phyloP scores from a whole-genome alignment of 23 tunicate genomes.

The Trididemnum clinides region DNA sequence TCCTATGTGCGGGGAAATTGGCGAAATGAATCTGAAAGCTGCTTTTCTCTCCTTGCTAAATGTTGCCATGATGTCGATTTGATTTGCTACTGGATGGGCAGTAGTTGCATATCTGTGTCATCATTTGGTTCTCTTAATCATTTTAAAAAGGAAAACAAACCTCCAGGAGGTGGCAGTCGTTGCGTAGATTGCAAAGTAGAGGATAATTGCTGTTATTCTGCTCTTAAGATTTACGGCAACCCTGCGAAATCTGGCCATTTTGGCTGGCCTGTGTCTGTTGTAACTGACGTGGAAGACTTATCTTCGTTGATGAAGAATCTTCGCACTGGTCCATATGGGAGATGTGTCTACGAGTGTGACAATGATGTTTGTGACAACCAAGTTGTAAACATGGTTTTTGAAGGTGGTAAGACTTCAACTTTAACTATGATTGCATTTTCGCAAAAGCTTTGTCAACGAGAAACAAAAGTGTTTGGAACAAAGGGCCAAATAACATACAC shows the following conservation, averaged over 20 bases:
- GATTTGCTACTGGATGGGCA: slow-evolving; percentile 58
- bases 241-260: slow-evolving; percentile 43
- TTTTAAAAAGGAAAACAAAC: slow-evolving; percentile 67
- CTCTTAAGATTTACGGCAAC: slow-evolving; percentile 46
- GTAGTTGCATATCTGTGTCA: slow-evolving; percentile 36
- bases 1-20: slow-evolving; percentile 86
- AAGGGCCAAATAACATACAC: slow-evolving; percentile 58
- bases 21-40: slow-evolving; percentile 51
- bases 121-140: slow-evolving; percentile 78
- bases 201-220: slow-evolving; percentile 59
- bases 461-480: slow-evolving; percentile 65
- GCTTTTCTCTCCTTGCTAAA: slow-evolving; percentile 72
- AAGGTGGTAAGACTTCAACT: slow-evolving; percentile 66
- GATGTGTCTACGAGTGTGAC: slow-evolving; percentile 83
- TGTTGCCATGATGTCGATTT: slow-evolving; percentile 81
- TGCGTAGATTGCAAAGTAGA: slow-evolving; percentile 63
- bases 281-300: slow-evolving; percentile 71
- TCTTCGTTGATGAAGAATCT: slow-evolving; percentile 42
- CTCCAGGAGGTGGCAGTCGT: slow-evolving; percentile 35
- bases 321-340: slow-evolving; percentile 76
- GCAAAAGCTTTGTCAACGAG: slow-evolving; percentile 45
- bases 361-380: slow-evolving; percentile 89
- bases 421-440: slow-evolving; percentile 76
- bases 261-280: slow-evolving; percentile 48
- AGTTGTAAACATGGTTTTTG: slow-evolving; percentile 69